These are phyloP conservation scores for Parapristionchus giblindavisi DNA, from an alignment of 2,888 invertebrate species.

Conservation along the genomic window DNA sequence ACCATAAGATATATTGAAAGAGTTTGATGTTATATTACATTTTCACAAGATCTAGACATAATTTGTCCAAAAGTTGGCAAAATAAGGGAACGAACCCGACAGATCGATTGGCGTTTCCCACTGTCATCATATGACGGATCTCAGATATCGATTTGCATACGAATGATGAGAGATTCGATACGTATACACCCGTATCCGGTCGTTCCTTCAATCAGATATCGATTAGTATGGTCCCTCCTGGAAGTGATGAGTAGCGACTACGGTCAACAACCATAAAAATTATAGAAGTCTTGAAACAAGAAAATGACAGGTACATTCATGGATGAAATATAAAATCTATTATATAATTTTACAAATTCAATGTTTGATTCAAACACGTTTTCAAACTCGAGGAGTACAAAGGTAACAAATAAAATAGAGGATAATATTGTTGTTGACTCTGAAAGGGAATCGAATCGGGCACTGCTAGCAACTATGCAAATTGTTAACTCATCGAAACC, in stretches of 20 bases:
- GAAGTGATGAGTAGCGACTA: neutral
- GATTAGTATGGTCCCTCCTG: too few relatives aligned
- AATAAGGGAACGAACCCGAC: slow-evolving; percentile 76
- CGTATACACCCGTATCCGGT: slow-evolving; percentile 87
- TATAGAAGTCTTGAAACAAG: neutral
- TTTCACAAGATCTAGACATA: neutral
- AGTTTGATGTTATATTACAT: too few relatives aligned
- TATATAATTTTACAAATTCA: too few relatives aligned
- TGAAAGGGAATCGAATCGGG: too few relatives aligned
- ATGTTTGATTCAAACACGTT: too few relatives aligned
- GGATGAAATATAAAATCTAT: too few relatives aligned
- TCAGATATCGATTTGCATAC: slow-evolving; percentile 92
- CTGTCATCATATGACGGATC: slow-evolving; percentile 90
- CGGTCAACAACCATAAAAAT: slow-evolving; percentile 73
- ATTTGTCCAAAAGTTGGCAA: neutral
- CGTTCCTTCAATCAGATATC: slow-evolving; percentile 79
- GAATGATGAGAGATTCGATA: slow-evolving; percentile 84
- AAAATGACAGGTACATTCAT: slow-evolving; percentile 41
- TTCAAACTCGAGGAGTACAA: too few relatives aligned
- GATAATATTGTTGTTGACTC: too few relatives aligned
- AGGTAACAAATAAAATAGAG: too few relatives aligned
- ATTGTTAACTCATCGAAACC: too few relatives aligned
- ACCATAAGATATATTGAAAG: too few relatives aligned
- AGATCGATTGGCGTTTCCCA: slow-evolving; percentile 92
- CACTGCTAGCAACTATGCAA: too few relatives aligned